Evolutionary conservation across 2,113 vertebrate genomes (phyloP).

Genomic region (Trachemys scripta): DNA sequence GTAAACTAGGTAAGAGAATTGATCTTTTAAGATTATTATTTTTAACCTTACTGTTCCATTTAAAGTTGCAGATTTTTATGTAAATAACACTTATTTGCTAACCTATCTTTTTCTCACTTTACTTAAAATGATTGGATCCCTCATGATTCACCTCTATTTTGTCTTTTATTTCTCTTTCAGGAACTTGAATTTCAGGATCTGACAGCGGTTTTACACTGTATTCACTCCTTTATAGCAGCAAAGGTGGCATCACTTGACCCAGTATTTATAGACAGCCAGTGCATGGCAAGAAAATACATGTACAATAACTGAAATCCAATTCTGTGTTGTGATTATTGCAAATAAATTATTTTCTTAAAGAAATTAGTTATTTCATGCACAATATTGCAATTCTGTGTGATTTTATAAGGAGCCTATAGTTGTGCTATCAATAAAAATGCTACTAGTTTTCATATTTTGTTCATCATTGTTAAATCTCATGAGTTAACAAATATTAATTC

Average conservation of each 20-base stretch:
- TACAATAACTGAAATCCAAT: constrained; percentile 81
- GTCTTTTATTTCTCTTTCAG: constrained; percentile 73
- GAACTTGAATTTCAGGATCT: constrained; percentile 94
- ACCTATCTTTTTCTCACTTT: background rate
- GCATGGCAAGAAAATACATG: constrained; percentile 84
- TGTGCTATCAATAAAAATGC: constrained; percentile 73
- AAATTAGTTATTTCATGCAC: constrained; percentile 74
- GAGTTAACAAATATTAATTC: constrained; percentile 19
- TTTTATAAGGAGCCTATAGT: constrained; percentile 75
- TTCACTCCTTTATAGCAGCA: constrained; percentile 94
- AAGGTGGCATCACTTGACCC: constrained; percentile 96
- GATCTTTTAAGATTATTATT: background rate
- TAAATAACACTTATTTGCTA: background rate
- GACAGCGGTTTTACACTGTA: constrained; percentile 91
- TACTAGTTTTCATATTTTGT: constrained; percentile 61
- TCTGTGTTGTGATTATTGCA: constrained; percentile 49
- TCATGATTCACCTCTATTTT: constrained; percentile 12
- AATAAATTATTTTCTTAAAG: constrained; percentile 82
- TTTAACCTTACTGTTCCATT: background rate
- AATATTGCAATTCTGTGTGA: constrained; percentile 65
- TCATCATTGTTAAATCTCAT: constrained; percentile 41
- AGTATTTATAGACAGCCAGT: constrained; percentile 87
- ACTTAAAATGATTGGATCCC: background rate
- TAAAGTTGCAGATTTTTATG: background rate
- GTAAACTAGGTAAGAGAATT: fast-evolving